Conservation (phyloP, 2,888 invertebrate genomes). For the Phalera bucephala region DNA sequence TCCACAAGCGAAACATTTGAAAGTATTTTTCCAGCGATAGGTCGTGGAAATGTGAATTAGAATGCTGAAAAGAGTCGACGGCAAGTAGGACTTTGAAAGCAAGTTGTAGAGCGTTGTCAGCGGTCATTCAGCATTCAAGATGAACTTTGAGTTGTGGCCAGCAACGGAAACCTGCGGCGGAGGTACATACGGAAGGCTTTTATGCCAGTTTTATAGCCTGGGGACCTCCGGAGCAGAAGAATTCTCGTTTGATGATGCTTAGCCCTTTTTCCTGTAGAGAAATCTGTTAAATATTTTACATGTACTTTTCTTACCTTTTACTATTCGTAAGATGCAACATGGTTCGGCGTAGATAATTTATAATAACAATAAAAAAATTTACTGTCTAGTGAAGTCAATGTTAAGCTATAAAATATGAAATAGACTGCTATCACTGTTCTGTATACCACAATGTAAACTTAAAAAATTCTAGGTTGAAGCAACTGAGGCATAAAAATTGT, state of each 20-base stretch:
- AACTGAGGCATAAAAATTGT: too few relatives aligned
- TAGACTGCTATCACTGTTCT: not conserved
- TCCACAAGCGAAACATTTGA: too few relatives aligned
- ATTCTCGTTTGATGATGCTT: constrained; percentile 24
- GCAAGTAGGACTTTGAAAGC: constrained; percentile 10
- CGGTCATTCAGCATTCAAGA: constrained; percentile 31
- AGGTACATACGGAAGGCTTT: constrained; percentile 33
- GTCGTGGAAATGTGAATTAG: constrained; percentile 2
- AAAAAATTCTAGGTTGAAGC: constrained; percentile 4
- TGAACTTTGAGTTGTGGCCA: constrained; percentile 34
- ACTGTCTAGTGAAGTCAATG: not conserved
- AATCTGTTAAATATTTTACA: constrained; percentile 5
- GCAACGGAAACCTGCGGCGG: constrained; percentile 29
- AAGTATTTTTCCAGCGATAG: constrained; percentile 5
- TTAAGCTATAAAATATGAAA: constrained; percentile 4
- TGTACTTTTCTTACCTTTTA: constrained; percentile 1
- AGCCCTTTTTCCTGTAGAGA: constrained; percentile 22
- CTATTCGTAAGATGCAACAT: constrained; percentile 5
- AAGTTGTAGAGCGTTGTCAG: constrained; percentile 9
- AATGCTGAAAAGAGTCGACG: constrained; percentile 10
- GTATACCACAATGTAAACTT: constrained; percentile 4
- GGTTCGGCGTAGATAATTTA: not conserved
- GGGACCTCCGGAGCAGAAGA: constrained; percentile 21
- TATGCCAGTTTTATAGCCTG: constrained; percentile 32
- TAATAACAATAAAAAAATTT: not conserved